Evolutionary conservation across 2,113 vertebrate genomes (phyloP).

Genomic region (Cairina moschata): DNA sequence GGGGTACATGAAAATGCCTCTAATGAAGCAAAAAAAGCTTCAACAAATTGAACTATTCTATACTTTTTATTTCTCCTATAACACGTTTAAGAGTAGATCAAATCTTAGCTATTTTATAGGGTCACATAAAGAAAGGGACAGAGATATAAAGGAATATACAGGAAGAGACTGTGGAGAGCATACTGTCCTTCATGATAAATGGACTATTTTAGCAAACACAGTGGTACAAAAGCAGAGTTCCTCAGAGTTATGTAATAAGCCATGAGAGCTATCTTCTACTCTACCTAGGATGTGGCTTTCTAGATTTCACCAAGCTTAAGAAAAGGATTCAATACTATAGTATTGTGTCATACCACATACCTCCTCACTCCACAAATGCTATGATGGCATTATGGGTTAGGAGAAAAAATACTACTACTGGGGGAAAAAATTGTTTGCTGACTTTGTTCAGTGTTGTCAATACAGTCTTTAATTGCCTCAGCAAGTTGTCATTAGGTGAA

Average conservation of each 20-base stretch:
- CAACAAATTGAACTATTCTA: not conserved
- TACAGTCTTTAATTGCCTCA: not conserved
- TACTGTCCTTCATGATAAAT: not conserved
- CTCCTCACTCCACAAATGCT: not conserved
- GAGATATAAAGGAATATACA: not conserved
- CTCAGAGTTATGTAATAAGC: not conserved
- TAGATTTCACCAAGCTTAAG: not conserved
- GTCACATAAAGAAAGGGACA: not conserved
- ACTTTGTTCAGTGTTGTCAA: not conserved
- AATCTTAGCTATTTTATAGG: not conserved
- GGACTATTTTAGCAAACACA: not conserved
- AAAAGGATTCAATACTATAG: not conserved
- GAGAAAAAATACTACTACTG: not conserved
- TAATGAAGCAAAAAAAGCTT: not conserved
- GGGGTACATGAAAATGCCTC: not conserved
- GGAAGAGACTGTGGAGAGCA: not conserved
- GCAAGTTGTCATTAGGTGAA: conserved; percentile 12
- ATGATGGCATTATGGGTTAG: not conserved
- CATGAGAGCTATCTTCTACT: not conserved
- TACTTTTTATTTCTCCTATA: not conserved
- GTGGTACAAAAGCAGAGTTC: not conserved
- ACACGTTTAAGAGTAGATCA: not conserved
- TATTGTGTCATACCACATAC: not conserved
- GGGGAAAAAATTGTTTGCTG: not conserved
- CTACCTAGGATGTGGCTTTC: not conserved